phyloP scores from a whole-genome alignment of 1,140 invertebrate species.

The Platyscapa corneri region DNA sequence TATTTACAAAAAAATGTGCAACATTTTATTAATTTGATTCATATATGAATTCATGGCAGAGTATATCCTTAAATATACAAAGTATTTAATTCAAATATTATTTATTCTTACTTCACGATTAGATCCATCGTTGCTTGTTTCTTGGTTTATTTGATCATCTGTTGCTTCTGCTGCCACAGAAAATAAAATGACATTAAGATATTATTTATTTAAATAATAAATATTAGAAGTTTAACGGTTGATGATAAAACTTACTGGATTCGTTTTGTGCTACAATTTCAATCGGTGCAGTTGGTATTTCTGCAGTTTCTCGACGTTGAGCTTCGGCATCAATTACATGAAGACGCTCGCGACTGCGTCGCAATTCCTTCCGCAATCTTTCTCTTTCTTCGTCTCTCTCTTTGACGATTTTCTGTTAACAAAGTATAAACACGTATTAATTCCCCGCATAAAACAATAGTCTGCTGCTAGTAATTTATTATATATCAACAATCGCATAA shows the following conservation, averaged over 20 bases:
- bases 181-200: neutral
- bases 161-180: slow-evolving; percentile 43
- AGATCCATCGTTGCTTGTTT: slow-evolving; percentile 58
- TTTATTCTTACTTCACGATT: slow-evolving; percentile 63
- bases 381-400: slow-evolving; percentile 85
- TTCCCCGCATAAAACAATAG: too few species aligned
- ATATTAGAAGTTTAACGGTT: neutral
- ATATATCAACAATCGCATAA: too few species aligned
- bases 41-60: neutral
- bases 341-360: slow-evolving; percentile 82
- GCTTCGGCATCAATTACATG: slow-evolving; percentile 77
- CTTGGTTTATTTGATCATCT: slow-evolving; percentile 58
- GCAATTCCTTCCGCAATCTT: slow-evolving; percentile 81
- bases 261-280: slow-evolving; percentile 63
- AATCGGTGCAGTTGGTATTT: slow-evolving; percentile 53
- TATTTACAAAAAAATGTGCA: slow-evolving; percentile 29
- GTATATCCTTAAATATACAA: neutral
- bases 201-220: neutral
- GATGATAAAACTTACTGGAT: slow-evolving; percentile 56
- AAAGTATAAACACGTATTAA: slow-evolving; percentile 17
- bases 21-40: neutral
- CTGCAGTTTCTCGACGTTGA: slow-evolving; percentile 64
- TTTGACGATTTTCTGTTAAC: slow-evolving; percentile 80
- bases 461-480: too few species aligned
- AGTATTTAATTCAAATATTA: neutral